Evolutionary conservation across 2,113 vertebrate genomes (phyloP), one percentile per base, ranked within the genome.

Genomic region (Rostratula benghalensis): DNA sequence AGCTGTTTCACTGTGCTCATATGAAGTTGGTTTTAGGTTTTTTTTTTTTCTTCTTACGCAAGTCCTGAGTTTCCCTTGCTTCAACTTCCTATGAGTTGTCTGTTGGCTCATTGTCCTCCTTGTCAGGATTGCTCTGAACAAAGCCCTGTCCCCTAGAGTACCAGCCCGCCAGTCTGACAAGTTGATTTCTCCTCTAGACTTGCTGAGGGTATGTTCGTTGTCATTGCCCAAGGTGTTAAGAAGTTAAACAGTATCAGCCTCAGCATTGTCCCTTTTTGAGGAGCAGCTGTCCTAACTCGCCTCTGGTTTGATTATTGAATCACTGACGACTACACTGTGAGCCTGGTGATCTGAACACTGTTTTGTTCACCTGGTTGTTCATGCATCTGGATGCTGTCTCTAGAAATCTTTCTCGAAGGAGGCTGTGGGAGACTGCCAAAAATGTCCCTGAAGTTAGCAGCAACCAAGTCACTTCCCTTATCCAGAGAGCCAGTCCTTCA

Each of bases 181-280:
- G 25, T 22, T 0, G 0, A 0, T 59, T n/a, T 37, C 20, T 4
- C 43, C 59, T 43, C 3, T 23, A n/a, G n/a, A 22, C 30, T 65
- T 69, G n/a, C 43, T 43, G 30, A 37, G 37, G 33, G 2, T 67
- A 9, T 1, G 1, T 57, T 81, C 35, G 53, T 10, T 37, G 16
- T 19, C 18, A 24, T 22, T 65, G 43, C 15, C 33, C 10, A 39
- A 59, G 33, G 37, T 59, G 23, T 79, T 59, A 77, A 48, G 24
- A 69, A 63, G 17, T 54, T 50, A 7, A 35, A 24, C 0, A 0
- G 3, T 25, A 33, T 20, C 28, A 61, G 16, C 41, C 61, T 61
- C 5, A 20, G 56, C 7, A 5, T 27, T 0, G 8, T 51, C 20
- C 9, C 8, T 41, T 76, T 7, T 22, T 71, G 63, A 76, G 37